Base-by-base conservation (phyloP, 2,113 vertebrate species). In the Cariama cristata region DNA sequence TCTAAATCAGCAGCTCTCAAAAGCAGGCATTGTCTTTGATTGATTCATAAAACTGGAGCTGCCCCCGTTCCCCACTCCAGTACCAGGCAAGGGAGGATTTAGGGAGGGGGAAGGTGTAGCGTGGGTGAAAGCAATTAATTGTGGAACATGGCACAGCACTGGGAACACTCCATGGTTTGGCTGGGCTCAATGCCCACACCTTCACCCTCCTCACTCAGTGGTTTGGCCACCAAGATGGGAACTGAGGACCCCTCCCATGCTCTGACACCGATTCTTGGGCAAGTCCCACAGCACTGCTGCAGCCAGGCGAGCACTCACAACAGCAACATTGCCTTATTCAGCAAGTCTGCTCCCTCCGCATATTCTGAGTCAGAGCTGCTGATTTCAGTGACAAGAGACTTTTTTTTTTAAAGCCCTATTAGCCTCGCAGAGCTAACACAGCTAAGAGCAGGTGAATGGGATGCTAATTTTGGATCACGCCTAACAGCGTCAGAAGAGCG, bases 31-130 rank as follows among this genome's bases (percentile, higher is more conserved):
- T 88, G 94, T 86, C 93, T 96, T 96, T 83, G 94, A 96, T 92
- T 97, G 94, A 97, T 97, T 97, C 97, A 97, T 97, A 92, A 97
- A 97, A 97, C 86, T 45, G 74, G 64, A 94, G 88, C 75, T 77
- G 79, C 80, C 74, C 93, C 92, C 32, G 1, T 63, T 91, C 73
- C 86, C 79, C 69, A 62, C 90, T 93, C 85, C 58, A 76, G 81
- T 15, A 72, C 15, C 79, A 26, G 44, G 93, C 45, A 6, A 93
- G 90, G 85, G 74, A 85, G 80, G 82, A 90, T 86, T 69, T 56
- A 68, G 66, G 79, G 74, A 83, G 74, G 77, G 90, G 75, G 88
- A 85, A 86, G 86, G 92, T 64, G 67, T 28, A n/a, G 75, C 4
- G 60, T 96, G 94, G 94, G 96, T 95, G 96, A 90, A 90, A 83